Evolutionary conservation across 2,113 vertebrate genomes (phyloP).

Genomic region (Toxotes chatareus): DNA sequence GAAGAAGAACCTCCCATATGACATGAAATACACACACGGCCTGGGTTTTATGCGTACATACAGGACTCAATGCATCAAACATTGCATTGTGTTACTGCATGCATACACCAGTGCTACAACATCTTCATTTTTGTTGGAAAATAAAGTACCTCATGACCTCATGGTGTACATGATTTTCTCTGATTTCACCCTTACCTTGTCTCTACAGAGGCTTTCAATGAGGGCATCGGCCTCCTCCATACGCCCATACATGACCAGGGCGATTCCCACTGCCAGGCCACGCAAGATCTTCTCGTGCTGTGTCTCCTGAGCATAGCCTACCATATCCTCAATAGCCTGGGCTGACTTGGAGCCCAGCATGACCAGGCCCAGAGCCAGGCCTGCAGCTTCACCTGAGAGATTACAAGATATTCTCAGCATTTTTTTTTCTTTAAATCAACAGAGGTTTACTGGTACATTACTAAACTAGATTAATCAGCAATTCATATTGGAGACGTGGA

Average conservation of each 20-base stretch:
- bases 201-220: constrained; percentile 98
- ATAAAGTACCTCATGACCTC: neutral
- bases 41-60: neutral
- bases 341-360: constrained; percentile 99
- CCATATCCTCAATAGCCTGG: constrained; percentile 99
- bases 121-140: neutral
- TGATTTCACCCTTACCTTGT: constrained; percentile 87
- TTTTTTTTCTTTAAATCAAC: neutral
- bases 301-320: constrained; percentile 97
- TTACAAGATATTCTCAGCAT: constrained; percentile 7
- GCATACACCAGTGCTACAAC: neutral
- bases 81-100: neutral
- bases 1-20: constrained; percentile 7
- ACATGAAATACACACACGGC: constrained; percentile 28
- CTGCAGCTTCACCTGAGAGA: constrained; percentile 93
- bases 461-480: neutral
- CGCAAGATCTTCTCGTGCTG: constrained; percentile 98
- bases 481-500: neutral
- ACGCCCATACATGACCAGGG: constrained; percentile 96
- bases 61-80: constrained; percentile 29
- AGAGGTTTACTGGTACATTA: neutral
- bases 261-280: constrained; percentile 96
- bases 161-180: neutral
- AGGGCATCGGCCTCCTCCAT: constrained; percentile 99
- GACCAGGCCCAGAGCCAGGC: constrained; percentile 94